Conservation (phyloP, 2,113 vertebrate species). For the Phylloscopus trochilus region DNA sequence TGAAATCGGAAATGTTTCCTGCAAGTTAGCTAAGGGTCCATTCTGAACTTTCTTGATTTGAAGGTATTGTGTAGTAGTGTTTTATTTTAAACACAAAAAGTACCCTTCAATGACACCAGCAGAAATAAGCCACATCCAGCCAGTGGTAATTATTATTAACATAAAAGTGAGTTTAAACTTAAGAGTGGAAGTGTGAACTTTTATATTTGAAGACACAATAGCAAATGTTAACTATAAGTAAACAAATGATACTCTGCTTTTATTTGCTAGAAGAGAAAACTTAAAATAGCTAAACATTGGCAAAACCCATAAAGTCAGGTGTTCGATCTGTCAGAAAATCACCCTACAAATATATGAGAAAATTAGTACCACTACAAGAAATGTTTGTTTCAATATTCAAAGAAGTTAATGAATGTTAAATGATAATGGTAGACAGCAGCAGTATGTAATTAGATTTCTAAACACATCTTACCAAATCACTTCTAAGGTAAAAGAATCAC, state of each 20-base stretch:
- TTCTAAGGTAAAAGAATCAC: constrained; percentile 40
- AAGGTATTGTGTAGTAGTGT: neutral
- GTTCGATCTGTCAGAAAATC: constrained; percentile 29
- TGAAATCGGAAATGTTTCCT: neutral
- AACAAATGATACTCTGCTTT: neutral
- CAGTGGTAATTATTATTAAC: neutral
- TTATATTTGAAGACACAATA: neutral
- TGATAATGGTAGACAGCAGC: constrained; percentile 46
- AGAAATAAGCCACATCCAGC: neutral
- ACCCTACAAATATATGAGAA: constrained; percentile 24
- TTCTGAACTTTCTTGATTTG: neutral
- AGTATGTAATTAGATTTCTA: constrained; percentile 58
- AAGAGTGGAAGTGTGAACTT: neutral
- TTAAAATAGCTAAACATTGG: neutral
- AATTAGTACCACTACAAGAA: constrained; percentile 11
- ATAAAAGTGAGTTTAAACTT: neutral
- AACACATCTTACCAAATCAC: constrained; percentile 48
- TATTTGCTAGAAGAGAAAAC: neutral
- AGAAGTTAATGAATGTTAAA: constrained; percentile 53
- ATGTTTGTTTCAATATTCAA: constrained; percentile 45
- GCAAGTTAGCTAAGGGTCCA: neutral
- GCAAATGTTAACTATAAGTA: neutral
- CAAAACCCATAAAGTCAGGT: constrained; percentile 24
- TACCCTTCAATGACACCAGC: neutral
- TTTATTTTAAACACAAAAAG: neutral